Evolutionary conservation across 2,797 vertebrate species (phyloP).

Genomic region (Cossypha heuglini): DNA sequence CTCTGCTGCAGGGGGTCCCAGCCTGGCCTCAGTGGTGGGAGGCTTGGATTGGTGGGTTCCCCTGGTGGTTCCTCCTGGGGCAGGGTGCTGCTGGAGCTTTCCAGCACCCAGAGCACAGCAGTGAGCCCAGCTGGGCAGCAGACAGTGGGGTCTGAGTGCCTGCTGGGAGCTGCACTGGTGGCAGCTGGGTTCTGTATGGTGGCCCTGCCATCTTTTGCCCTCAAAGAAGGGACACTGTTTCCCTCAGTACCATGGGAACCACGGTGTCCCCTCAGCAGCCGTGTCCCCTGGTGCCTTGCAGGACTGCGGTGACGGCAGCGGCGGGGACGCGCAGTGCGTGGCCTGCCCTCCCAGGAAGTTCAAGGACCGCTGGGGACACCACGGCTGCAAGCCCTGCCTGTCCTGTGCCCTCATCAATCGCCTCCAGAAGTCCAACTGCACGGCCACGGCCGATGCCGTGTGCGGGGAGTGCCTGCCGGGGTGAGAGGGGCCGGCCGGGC

Average conservation of each 20-base stretch:
- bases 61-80: fast-evolving
- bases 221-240: not conserved
- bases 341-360: constrained; percentile 76
- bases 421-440: constrained; percentile 76
- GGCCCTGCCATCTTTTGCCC: not conserved
- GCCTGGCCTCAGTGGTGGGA: not conserved
- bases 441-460: constrained; percentile 61
- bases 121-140: fast-evolving
- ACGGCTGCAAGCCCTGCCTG: constrained; percentile 78
- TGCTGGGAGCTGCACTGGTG: not conserved
- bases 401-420: constrained; percentile 79
- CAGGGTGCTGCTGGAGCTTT: fast-evolving
- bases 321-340: constrained; percentile 66
- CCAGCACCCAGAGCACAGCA: fast-evolving
- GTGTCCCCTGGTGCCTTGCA: not conserved
- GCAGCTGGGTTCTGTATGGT: fast-evolving
- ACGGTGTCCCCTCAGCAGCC: not conserved
- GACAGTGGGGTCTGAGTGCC: fast-evolving
- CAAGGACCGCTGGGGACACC: constrained; percentile 79
- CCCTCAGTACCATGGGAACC: fast-evolving
- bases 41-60: not conserved
- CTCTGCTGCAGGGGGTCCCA: fast-evolving
- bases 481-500: constrained; percentile 33
- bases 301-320: constrained; percentile 79
- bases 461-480: constrained; percentile 81